Evolutionary conservation across 2,797 vertebrate genomes (phyloP).

Genomic region (Mormyrus hasselquistii): DNA sequence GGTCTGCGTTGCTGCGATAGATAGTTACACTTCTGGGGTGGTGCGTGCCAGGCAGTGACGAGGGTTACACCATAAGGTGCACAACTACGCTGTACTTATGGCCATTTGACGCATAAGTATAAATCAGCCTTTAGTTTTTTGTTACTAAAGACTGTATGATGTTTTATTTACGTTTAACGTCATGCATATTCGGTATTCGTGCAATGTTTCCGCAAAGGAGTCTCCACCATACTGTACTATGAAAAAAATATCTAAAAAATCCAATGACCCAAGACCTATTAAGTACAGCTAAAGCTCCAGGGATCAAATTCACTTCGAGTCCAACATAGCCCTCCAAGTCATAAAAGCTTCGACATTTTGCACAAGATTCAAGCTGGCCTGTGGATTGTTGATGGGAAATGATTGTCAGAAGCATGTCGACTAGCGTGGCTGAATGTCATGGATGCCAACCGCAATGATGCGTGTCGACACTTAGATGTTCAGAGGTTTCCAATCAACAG

Average conservation of each 20-base stretch:
- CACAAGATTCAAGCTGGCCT: background rate
- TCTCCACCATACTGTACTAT: background rate
- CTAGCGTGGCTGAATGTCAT: slow-evolving; percentile 58
- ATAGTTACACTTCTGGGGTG: background rate
- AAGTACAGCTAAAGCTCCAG: background rate
- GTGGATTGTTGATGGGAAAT: background rate
- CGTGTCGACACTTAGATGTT: slow-evolving; percentile 46
- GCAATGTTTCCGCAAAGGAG: background rate
- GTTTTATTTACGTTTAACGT: background rate
- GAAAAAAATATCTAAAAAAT: background rate
- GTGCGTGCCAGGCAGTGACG: background rate
- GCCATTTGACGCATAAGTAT: background rate
- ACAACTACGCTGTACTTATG: background rate
- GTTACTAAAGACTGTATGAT: background rate
- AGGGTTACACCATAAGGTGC: background rate
- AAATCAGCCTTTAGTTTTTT: background rate
- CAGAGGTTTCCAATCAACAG: slow-evolving; percentile 50
- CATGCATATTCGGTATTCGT: background rate
- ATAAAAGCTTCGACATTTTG: background rate
- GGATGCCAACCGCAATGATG: slow-evolving; percentile 53
- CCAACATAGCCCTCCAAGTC: background rate
- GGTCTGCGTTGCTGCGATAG: background rate
- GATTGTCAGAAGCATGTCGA: slow-evolving; percentile 50
- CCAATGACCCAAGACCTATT: background rate
- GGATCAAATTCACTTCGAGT: background rate